Evolutionary conservation across 2,113 vertebrate species (phyloP), one percentile per base, ranked within the genome.

Genomic region (Bos indicus): DNA sequence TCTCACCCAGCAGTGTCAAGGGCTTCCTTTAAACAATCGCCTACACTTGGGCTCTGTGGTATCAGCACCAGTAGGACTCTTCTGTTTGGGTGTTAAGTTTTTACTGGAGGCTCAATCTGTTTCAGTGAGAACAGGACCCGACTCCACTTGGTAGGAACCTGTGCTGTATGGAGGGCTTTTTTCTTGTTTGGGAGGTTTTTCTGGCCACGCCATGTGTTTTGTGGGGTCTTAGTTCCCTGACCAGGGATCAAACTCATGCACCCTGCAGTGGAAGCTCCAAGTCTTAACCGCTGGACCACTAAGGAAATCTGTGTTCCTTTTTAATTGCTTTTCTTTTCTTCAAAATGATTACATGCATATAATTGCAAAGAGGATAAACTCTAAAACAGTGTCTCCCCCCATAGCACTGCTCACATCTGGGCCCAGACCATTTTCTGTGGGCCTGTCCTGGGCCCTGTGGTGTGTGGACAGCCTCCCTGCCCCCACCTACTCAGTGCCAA

Each of bases 341-440:
- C 10, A 2, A 7, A 33, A 28, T 2, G 19, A n/a, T 2, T 13
- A 1, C 19, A 1, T 2, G 9, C 12, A 0, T 0, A 6, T 7
- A 2, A 17, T 14, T 13, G 1, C 13, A 11, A 6, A 19, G 85
- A 74, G 26, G 14, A 0, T 0, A 11, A 14, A 33, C 77, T 36
- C 59, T 26, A 2, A 6, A 33, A 16, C 56, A 2, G 11, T 7
- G 4, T 33, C 26, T 51, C 17, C 26, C 10, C 0, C 15, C 19
- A 0, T 0, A 3, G 25, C 56, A 3, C 62, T 14, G 11, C 1
- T 1, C 23, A 17, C 28, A 1, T 40, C 5, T 2, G 43, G 19
- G 28, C 46, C 14, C 14, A 1, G 17, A 19, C 40, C 4, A 0
- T 46, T 23, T 67, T 36, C 74, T 30, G 46, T 15, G 6, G 13